Base-by-base conservation (phyloP, 2,113 vertebrate genomes). In the Talpa occidentalis region DNA sequence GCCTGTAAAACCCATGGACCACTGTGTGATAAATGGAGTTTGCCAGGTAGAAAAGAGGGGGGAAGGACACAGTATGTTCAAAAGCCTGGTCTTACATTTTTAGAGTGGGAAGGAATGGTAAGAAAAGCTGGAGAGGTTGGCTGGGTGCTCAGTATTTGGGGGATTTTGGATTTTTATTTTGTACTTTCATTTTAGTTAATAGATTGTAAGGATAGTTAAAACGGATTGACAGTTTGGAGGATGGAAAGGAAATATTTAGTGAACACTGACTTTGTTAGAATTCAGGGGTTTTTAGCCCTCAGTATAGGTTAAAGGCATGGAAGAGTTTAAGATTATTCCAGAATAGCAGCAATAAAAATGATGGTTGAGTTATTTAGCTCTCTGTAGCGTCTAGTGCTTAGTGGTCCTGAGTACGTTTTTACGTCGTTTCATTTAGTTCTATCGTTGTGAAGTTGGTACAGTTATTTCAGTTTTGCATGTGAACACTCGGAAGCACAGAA, bases 401-500 rank as follows among this genome's bases (percentile, higher is more conserved):
- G 37, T 32, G 30, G 10, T 78, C 37, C 59, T 78, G 42, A 84
- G 40, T 40, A 40, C 22, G 7, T 7, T 22, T 37, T 83, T 22
- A 37, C 15, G n/a, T 64, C 80, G 9, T 85, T 79, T 66, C 76
- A 88, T 94, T 59, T 94, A 91, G 49, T 93, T 74, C 8, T 89
- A 21, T 74, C 14, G 22, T 87, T 74, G 35, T 54, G 35, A 44
- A 16, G 19, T 80, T 79, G 54, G 12, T 52, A n/a, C 47, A 93
- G 2, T 12, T 90, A 6, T 49, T 6, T 78, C 19, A 54, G 3
- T 82, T 80, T 79, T 95, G 52, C 14, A 52, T 64, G 22, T 79
- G 30, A 90, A 93, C 54, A 66, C 8, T 44, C 56, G 70, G 40
- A 82, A 87, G 37, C 54, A 82, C 15, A 77, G 37, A 62, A 90